Conservation (phyloP, 2,888 invertebrate species). For the Sesia bembeciformis region DNA sequence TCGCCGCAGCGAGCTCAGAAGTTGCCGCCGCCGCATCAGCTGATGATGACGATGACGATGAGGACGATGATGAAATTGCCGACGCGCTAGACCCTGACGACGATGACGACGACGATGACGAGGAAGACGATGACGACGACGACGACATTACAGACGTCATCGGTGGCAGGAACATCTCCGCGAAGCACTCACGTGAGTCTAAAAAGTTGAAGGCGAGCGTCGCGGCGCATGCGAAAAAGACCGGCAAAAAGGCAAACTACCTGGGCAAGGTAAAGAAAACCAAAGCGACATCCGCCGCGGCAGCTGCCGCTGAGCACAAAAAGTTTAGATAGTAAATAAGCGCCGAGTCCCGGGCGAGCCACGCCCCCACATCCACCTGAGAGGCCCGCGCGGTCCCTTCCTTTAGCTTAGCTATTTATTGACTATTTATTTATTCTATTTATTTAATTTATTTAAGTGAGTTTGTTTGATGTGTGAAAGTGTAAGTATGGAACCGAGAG, state of each 20-base stretch:
- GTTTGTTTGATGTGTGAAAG: conserved; percentile 69
- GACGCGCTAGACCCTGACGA: conserved; percentile 76
- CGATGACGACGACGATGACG: conserved; percentile 80
- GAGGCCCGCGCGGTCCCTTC: conserved; percentile 59
- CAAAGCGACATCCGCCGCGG: conserved; percentile 64
- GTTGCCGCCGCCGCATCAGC: conserved; percentile 48
- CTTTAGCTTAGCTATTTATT: conserved; percentile 74
- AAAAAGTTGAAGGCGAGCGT: conserved; percentile 76
- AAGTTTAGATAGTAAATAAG: conserved; percentile 71
- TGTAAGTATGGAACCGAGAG: conserved; percentile 64
- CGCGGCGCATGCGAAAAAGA: conserved; percentile 58
- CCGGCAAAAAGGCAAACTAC: conserved; percentile 65
- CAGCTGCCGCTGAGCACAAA: conserved; percentile 65
- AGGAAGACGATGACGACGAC: conserved; percentile 78
- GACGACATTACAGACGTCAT: conserved; percentile 79
- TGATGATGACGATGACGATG: conserved; percentile 71
- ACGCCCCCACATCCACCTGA: conserved; percentile 60
- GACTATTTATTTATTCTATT: conserved; percentile 75
- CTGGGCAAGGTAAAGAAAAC: conserved; percentile 70
- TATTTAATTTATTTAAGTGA: conserved; percentile 76
- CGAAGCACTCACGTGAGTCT: conserved; percentile 87
- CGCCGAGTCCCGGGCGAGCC: conserved; percentile 37
- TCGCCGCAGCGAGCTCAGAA: conserved; percentile 29
- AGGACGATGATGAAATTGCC: conserved; percentile 73
- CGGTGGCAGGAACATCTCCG: conserved; percentile 66